Evolutionary conservation across 2,797 vertebrate genomes (phyloP).

Genomic region (Sphenopsis melanotis): DNA sequence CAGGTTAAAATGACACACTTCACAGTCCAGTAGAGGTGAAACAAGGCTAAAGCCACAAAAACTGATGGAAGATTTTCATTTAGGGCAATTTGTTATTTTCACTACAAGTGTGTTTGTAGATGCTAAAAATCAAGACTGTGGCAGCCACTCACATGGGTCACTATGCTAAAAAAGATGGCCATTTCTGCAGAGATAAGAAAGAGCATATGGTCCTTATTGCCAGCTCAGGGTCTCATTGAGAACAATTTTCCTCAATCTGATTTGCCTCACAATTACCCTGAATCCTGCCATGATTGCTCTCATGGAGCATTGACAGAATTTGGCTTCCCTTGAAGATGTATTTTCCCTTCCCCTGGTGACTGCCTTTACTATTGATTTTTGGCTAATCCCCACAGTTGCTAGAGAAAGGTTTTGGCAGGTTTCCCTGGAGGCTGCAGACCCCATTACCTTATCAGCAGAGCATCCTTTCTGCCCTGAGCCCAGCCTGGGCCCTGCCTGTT

Average conservation of each 20-base stretch:
- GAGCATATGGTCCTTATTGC: neutral
- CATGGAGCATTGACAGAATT: neutral
- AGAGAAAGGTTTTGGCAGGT: constrained; percentile 17
- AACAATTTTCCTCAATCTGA: constrained; percentile 30
- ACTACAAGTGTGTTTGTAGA: neutral
- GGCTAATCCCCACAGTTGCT: constrained; percentile 23
- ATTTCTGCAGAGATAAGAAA: neutral
- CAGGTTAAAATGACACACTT: neutral
- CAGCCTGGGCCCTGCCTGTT: neutral
- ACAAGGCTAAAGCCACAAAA: neutral
- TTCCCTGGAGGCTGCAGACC: constrained; percentile 21
- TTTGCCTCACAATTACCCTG: constrained; percentile 45
- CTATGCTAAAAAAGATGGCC: neutral
- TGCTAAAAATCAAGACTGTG: neutral
- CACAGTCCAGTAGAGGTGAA: neutral
- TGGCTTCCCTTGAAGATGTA: constrained; percentile 1
- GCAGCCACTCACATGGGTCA: neutral
- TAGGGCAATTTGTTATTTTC: neutral
- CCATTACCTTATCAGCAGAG: constrained; percentile 10
- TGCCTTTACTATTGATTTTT: neutral
- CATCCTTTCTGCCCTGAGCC: constrained; percentile 11
- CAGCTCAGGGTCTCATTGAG: neutral
- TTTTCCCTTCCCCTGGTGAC: constrained; percentile 7
- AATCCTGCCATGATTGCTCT: constrained; percentile 25
- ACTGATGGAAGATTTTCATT: neutral